Percentiles rank a stretch among this genome's conserved stretches.
Conservation (phyloP, 2,888 invertebrate species). For the Onthophagus sagittarius region DNA sequence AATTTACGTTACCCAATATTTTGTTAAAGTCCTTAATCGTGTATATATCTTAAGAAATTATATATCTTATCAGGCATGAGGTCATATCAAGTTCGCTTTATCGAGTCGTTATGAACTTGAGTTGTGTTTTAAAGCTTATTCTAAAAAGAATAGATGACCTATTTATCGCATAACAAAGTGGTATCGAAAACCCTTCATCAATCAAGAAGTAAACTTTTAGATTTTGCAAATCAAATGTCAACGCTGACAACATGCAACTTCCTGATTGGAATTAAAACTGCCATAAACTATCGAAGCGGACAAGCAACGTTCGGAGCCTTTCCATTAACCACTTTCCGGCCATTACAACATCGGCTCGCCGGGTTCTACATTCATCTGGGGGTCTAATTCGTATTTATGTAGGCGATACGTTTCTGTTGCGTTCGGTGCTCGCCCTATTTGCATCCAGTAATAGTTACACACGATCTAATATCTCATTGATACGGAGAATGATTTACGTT, state of each 20-base stretch:
- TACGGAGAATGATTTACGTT: slow-evolving; percentile 12
- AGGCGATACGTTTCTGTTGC: background rate
- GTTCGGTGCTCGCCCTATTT: background rate
- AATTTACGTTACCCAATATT: too few relatives aligned
- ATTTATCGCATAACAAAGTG: too few relatives aligned
- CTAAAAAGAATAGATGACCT: too few relatives aligned
- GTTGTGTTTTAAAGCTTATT: too few relatives aligned
- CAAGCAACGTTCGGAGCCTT: background rate
- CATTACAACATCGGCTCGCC: background rate
- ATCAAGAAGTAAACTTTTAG: background rate
- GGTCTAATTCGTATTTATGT: slow-evolving; percentile 2
- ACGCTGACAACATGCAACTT: background rate
- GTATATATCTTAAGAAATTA: too few relatives aligned
- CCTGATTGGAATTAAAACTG: background rate
- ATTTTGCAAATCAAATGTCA: background rate
- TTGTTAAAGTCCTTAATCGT: too few relatives aligned
- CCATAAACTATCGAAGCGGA: background rate
- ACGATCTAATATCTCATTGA: slow-evolving; percentile 19
- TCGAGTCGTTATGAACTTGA: too few relatives aligned
- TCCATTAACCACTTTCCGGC: background rate
- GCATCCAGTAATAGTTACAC: slow-evolving; percentile 19
- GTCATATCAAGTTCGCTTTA: too few relatives aligned
- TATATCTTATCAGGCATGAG: too few relatives aligned
- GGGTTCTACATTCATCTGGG: background rate
- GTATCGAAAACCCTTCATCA: background rate